Evolutionary conservation across 2,888 invertebrate genomes (phyloP), one percentile per base, ranked within the genome.

Genomic region (Willowsia nigromaculata): DNA sequence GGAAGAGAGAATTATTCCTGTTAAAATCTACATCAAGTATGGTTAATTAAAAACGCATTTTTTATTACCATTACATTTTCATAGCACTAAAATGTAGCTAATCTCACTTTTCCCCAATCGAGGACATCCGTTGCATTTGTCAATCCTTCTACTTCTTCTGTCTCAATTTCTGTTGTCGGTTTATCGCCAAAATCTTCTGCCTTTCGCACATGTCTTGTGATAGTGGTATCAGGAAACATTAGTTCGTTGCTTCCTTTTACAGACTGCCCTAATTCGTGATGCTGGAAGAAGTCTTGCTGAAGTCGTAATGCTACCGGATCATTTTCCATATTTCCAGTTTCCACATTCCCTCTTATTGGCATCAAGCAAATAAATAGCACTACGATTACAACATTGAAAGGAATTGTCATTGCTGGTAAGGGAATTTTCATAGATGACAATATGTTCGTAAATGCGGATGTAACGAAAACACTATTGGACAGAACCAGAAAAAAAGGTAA

Each of bases 61-160:
- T n/a, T n/a, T n/a, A n/a, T n/a, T n/a, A n/a, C n/a, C n/a, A n/a
- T n/a, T n/a, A n/a, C n/a, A n/a, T n/a, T n/a, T 18, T 59, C 56
- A 81, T 13, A 50, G 4, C n/a, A 4, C 11, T 9, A 27, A 15
- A 74, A 22, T 40, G 15, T 43, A 71, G 3, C 1, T 43, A 3
- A 1, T 89, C 88, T 91, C 93, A 94, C 94, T 94, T 93, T 93
- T 91, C 93, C 94, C 94, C 94, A 94, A 92, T 94, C 93, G 65
- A 50, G 11, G 9, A 5, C 30, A 18, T 22, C 40, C n/a, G 25
- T 5, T 74, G n/a, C n/a, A n/a, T n/a, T n/a, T n/a, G n/a, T n/a
- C n/a, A n/a, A n/a, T n/a, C n/a, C n/a, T n/a, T n/a, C n/a, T n/a
- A n/a, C 84, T 22, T 83, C 86, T 27, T 84, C 71, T 5, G 65